These are phyloP conservation scores for Oreochromis grahami DNA, from an alignment of 2,797 vertebrate species.

Conservation along the genomic window DNA sequence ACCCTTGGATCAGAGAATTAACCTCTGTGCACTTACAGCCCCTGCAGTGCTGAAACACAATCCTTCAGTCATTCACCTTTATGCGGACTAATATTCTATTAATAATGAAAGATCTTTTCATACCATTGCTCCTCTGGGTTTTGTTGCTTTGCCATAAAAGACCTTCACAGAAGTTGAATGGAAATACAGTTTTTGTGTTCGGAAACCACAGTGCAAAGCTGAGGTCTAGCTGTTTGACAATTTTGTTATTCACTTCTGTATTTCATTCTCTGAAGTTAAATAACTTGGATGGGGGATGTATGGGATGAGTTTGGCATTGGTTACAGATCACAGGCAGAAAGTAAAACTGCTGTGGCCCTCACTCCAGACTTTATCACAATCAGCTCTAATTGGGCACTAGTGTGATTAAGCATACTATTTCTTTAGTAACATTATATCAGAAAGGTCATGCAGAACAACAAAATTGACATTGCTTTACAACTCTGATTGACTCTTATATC, in stretches of 20 bases:
- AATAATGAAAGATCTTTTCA: constrained; percentile 71
- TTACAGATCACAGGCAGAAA: too few relatives aligned
- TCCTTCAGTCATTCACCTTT: constrained; percentile 68
- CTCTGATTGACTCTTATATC: too few relatives aligned
- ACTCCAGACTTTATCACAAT: too few relatives aligned
- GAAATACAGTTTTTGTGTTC: constrained; percentile 30
- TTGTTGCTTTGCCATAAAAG: constrained; percentile 56
- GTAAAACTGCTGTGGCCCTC: too few relatives aligned
- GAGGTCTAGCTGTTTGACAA: constrained; percentile 33
- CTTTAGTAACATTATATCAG: too few relatives aligned
- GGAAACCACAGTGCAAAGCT: constrained; percentile 28
- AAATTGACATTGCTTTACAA: too few relatives aligned
- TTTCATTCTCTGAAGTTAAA: constrained; percentile 19
- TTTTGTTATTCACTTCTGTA: constrained; percentile 6
- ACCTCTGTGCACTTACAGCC: constrained; percentile 71
- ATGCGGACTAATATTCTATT: constrained; percentile 73
- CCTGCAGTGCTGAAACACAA: constrained; percentile 69
- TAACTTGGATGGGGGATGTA: neutral
- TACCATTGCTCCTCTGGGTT: constrained; percentile 48
- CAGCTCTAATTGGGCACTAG: too few relatives aligned
- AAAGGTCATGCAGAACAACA: too few relatives aligned
- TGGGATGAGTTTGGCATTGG: too few relatives aligned
- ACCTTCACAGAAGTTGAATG: constrained; percentile 57
- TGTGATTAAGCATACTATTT: too few relatives aligned
- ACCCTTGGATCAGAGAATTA: constrained; percentile 78